Percentiles rank a stretch among this genome's conserved stretches.
Conservation (phyloP, 1,140 invertebrate genomes). For the Adelges cooleyi region DNA sequence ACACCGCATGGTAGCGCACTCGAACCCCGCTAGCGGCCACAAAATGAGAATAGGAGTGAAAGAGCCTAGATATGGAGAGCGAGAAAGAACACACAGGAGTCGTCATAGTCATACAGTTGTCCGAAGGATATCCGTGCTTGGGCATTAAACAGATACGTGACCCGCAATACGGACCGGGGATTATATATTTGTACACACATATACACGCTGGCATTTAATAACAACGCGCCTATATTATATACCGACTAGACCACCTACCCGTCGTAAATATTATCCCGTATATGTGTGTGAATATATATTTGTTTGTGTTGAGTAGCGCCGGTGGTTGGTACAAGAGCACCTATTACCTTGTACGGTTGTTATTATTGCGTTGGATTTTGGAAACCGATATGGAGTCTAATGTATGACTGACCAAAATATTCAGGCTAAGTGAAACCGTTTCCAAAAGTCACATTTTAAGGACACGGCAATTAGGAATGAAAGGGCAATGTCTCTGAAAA, state of each 20-base stretch:
- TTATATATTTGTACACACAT: constrained; percentile 5
- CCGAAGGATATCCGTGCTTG: constrained; percentile 28
- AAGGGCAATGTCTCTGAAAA: too few relatives aligned
- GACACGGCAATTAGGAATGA: too few relatives aligned
- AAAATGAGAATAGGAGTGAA: background rate
- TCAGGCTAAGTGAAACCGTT: too few relatives aligned
- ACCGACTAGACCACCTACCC: background rate
- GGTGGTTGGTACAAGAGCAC: background rate
- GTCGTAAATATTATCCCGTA: background rate
- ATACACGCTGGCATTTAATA: constrained; percentile 17
- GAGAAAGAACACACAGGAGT: background rate
- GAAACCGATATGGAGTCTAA: too few relatives aligned
- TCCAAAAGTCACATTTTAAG: too few relatives aligned
- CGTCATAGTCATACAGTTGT: background rate
- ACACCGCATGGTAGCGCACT: background rate
- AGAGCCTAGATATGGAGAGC: background rate
- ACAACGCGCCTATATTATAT: background rate
- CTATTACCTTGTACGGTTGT: too few relatives aligned
- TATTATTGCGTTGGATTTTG: too few relatives aligned
- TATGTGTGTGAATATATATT: background rate
- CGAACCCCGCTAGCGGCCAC: background rate
- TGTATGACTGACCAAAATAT: too few relatives aligned
- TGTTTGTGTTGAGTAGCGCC: background rate
- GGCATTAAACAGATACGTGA: constrained; percentile 28
- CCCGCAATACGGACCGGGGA: constrained; percentile 24